Percentiles rank a stretch among this genome's conserved stretches.
Evolutionary conservation across 1,140 invertebrate species (phyloP).

Genomic region (Meloidogyne hapla): DNA sequence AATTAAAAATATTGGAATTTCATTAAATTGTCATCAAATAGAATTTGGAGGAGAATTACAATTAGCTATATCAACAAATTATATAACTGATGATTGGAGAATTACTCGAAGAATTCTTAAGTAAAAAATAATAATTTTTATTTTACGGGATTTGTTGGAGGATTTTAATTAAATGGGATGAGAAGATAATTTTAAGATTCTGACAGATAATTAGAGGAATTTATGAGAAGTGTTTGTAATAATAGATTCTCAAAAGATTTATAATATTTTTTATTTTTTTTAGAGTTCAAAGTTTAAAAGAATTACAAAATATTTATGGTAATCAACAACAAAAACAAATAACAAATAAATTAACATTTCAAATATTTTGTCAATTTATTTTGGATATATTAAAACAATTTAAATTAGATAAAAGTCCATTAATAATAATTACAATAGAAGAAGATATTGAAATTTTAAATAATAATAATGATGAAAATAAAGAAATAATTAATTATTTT

Average conservation of each 20-base stretch:
- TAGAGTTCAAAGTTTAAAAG: constrained; percentile 32
- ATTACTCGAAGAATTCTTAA: constrained; percentile 43
- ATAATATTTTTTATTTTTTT: neutral
- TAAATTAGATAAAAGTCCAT: constrained; percentile 21
- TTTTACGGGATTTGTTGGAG: too few species aligned
- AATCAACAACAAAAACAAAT: neutral
- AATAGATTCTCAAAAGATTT: too few species aligned
- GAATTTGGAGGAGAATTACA: constrained; percentile 35
- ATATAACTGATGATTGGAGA: constrained; percentile 52
- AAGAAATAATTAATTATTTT: neutral
- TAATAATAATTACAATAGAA: constrained; percentile 35
- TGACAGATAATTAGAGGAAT: too few species aligned
- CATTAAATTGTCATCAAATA: constrained; percentile 44
- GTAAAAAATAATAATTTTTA: constrained; percentile 26
- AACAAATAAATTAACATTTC: neutral
- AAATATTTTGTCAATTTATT: constrained; percentile 17
- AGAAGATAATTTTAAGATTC: too few species aligned
- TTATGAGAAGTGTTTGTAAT: too few species aligned
- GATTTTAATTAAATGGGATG: too few species aligned
- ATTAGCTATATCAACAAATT: constrained; percentile 42
- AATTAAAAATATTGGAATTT: constrained; percentile 42
- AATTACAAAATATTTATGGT: neutral
- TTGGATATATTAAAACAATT: constrained; percentile 28
- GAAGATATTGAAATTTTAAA: constrained; percentile 8
- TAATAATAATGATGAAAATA: neutral